Percentiles rank a stretch among this genome's conserved stretches.
Conservation (phyloP, 2,113 vertebrate genomes). For the Pseudolaguvia tuberculata region DNA sequence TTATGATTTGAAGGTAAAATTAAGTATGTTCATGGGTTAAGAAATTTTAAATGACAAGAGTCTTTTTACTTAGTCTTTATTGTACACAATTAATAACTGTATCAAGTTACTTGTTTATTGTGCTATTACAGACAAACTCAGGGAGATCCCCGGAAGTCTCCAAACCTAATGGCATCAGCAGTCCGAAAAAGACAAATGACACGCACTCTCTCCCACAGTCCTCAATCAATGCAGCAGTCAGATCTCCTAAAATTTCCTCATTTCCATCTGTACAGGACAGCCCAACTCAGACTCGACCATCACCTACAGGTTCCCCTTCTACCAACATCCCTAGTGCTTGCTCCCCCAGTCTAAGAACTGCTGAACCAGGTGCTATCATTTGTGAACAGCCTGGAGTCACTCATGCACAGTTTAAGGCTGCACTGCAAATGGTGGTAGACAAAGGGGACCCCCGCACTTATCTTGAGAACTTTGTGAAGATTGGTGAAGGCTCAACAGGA, state of each 20-base stretch:
- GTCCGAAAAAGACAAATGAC: slow-evolving; percentile 41
- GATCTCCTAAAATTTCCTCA: not conserved
- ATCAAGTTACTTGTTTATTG: not conserved
- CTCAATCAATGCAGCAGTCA: slow-evolving; percentile 30
- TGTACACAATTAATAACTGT: not conserved
- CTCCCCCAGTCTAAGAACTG: slow-evolving; percentile 67
- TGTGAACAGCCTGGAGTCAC: slow-evolving; percentile 71
- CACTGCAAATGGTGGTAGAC: slow-evolving; percentile 88
- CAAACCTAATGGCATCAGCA: slow-evolving; percentile 58
- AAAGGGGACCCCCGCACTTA: slow-evolving; percentile 76
- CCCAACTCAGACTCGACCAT: slow-evolving; percentile 55
- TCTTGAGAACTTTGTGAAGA: slow-evolving; percentile 87
- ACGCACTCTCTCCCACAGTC: slow-evolving; percentile 6
- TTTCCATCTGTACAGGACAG: slow-evolving; percentile 47
- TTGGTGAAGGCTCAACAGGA: slow-evolving; percentile 88
- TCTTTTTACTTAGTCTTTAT: not conserved
- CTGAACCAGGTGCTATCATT: slow-evolving; percentile 48
- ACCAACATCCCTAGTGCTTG: slow-evolving; percentile 65
- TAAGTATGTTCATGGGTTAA: not conserved
- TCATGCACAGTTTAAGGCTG: slow-evolving; percentile 85
- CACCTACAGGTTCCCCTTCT: slow-evolving; percentile 66
- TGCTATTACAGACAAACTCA: slow-evolving; percentile 42
- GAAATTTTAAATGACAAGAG: not conserved
- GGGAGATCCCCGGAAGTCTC: slow-evolving; percentile 35
- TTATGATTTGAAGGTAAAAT: slow-evolving; percentile 56